Percentiles rank a stretch among this genome's conserved stretches.
phyloP scores from a whole-genome alignment of 1,140 invertebrate genomes.

The Brachystomella parvula region DNA sequence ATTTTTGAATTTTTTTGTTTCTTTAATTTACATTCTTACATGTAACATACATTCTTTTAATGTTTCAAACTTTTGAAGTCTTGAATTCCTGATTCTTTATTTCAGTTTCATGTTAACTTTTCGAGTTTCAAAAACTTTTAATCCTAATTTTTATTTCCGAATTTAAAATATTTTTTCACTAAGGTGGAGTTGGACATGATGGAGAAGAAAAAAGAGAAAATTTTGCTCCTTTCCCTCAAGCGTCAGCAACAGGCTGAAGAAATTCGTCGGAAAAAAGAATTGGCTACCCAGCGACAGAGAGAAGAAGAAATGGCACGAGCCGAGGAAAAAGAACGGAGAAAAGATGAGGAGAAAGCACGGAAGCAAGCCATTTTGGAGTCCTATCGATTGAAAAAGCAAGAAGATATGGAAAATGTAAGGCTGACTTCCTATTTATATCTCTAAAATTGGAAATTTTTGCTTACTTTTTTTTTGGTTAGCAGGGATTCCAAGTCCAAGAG shows the following conservation, averaged over 20 bases:
- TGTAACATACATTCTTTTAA: background rate
- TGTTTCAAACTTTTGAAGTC: background rate
- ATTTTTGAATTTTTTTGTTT: background rate
- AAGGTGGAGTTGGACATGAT: constrained; percentile 77
- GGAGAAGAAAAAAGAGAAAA: constrained; percentile 79
- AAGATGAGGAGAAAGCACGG: constrained; percentile 79
- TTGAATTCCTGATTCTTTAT: background rate
- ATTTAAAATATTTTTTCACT: constrained; percentile 7
- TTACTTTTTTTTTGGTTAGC: background rate
- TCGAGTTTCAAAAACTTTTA: no score
- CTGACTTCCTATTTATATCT: background rate
- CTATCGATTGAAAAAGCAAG: constrained; percentile 89
- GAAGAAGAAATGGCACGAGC: constrained; percentile 73
- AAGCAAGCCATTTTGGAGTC: constrained; percentile 83
- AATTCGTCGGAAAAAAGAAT: constrained; percentile 70
- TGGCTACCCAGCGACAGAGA: constrained; percentile 65
- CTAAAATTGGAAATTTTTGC: constrained; percentile 10
- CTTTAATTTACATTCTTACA: background rate
- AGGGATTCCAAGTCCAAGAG: constrained; percentile 37
- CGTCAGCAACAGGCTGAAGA: constrained; percentile 82
- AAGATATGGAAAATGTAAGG: constrained; percentile 79
- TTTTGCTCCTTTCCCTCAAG: constrained; percentile 76
- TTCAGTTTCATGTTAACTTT: no score
- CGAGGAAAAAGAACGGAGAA: constrained; percentile 75
- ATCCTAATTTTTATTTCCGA: background rate